These are phyloP conservation scores for Rattus rattus DNA, from an alignment of 2,113 vertebrate genomes.

Conservation along the genomic window DNA sequence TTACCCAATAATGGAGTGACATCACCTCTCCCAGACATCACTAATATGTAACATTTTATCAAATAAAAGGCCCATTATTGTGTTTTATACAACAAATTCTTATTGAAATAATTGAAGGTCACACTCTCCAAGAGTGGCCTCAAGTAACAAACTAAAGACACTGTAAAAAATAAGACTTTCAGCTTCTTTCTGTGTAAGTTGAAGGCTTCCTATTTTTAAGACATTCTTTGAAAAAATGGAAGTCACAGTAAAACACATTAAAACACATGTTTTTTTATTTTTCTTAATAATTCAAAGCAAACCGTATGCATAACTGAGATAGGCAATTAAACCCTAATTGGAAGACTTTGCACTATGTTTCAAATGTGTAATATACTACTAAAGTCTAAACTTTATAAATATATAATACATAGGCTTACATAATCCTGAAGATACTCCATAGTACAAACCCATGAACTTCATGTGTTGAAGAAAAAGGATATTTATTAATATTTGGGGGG, in stretches of 20 bases:
- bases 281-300: conserved; percentile 3
- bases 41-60: no score
- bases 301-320: background rate
- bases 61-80: background rate
- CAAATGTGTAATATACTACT: background rate
- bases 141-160: background rate
- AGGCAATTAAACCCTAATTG: background rate
- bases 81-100: background rate
- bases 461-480: background rate
- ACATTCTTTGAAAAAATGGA: conserved; percentile 7
- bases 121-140: background rate
- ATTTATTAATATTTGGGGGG: background rate
- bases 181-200: background rate
- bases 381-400: background rate
- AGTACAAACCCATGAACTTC: background rate
- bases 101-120: background rate
- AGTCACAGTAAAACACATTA: background rate
- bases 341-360: background rate
- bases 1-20: background rate
- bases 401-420: background rate
- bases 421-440: background rate
- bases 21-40: background rate
- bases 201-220: background rate
- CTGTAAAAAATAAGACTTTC: background rate
- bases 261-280: background rate